phyloP scores from a whole-genome alignment of 2,888 invertebrate species.

The Acleris emargana region DNA sequence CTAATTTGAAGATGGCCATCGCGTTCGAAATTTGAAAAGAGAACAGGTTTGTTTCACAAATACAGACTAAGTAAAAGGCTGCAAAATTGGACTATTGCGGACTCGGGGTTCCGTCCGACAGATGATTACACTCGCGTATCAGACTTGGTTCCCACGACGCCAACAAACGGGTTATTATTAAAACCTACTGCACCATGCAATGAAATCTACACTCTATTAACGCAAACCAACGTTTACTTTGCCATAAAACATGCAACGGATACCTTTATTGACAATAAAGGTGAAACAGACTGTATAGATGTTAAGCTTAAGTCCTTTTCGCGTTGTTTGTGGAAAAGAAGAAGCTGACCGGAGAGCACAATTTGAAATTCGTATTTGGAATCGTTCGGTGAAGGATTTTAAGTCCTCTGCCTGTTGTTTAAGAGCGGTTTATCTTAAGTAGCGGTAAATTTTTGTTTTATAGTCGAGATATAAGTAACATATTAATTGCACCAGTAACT shows the following conservation, averaged over 20 bases:
- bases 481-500: slow-evolving; percentile 72
- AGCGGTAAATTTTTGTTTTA: slow-evolving; percentile 77
- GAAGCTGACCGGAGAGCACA: slow-evolving; percentile 71
- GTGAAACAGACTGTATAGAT: slow-evolving; percentile 61
- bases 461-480: slow-evolving; percentile 70
- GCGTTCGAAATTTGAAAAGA: slow-evolving; percentile 58
- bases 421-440: slow-evolving; percentile 73
- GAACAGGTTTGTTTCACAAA: slow-evolving; percentile 57
- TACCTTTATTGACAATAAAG: slow-evolving; percentile 55
- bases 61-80: slow-evolving; percentile 80
- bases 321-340: slow-evolving; percentile 50
- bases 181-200: slow-evolving; percentile 65
- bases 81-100: slow-evolving; percentile 84
- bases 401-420: slow-evolving; percentile 76
- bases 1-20: slow-evolving; percentile 18
- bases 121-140: slow-evolving; percentile 82
- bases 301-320: slow-evolving; percentile 60
- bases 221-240: slow-evolving; percentile 51
- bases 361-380: slow-evolving; percentile 81
- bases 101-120: slow-evolving; percentile 77
- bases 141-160: slow-evolving; percentile 81
- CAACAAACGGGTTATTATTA: slow-evolving; percentile 82
- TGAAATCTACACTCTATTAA: slow-evolving; percentile 53
- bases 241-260: slow-evolving; percentile 47
- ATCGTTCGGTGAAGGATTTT: slow-evolving; percentile 78